These are phyloP conservation scores for Macrobrachium rosenbergii DNA, from an alignment of 1,140 invertebrate species.

Conservation along the genomic window DNA sequence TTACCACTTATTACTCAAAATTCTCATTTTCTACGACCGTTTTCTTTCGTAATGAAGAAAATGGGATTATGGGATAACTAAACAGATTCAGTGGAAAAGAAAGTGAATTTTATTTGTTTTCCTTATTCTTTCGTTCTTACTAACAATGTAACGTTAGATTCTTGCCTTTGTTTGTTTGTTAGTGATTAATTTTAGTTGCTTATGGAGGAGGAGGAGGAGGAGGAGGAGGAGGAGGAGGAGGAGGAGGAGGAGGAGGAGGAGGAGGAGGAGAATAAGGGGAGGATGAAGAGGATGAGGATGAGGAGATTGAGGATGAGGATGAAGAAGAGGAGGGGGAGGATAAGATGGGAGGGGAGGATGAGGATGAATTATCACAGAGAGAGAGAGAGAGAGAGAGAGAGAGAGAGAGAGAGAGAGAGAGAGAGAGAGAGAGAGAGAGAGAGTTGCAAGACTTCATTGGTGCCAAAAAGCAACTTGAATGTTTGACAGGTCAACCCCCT, in stretches of 20 bases:
- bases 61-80: too few species aligned
- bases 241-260: background rate
- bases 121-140: too few species aligned
- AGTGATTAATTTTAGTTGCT: background rate
- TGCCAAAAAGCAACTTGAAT: background rate
- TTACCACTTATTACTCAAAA: too few species aligned
- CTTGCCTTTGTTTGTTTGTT: too few species aligned
- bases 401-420: background rate
- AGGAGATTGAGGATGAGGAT: background rate
- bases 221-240: background rate
- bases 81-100: too few species aligned
- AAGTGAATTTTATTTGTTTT: too few species aligned
- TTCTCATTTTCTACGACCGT: too few species aligned
- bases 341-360: background rate
- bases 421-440: background rate
- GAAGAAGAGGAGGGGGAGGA: background rate
- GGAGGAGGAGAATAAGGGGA: background rate
- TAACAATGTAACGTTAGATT: too few species aligned
- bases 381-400: background rate
- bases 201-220: background rate
- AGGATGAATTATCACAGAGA: background rate
- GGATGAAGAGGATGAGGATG: background rate
- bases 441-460: background rate
- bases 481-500: background rate
- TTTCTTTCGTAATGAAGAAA: too few species aligned